Base-by-base conservation (phyloP, 2,888 invertebrate genomes). In the Ellobium chinense region DNA sequence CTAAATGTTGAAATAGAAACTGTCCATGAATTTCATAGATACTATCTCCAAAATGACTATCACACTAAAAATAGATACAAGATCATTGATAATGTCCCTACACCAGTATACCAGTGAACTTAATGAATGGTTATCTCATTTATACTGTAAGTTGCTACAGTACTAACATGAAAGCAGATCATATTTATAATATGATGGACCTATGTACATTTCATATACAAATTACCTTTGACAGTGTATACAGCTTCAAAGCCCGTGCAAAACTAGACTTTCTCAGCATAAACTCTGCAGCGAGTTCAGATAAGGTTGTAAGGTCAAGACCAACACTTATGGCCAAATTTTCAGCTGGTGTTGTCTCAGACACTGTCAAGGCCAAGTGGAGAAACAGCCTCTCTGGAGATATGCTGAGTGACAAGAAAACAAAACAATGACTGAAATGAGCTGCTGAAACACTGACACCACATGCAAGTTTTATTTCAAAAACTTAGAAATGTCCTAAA, bases 201-300 rank as follows among this genome's bases (percentile, higher is more conserved):
- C n/a, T n/a, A 18, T 65, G 14, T 21, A 12, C 5, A 31, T 5
- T 65, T 7, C 4, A 65, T 5, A 63, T 27, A 2, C 3, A 63
- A 34, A 34, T 63, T 89, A 96, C 96, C 93, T 96, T 95, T 0
- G 96, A 95, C 78, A 97, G 94, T 88, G 96, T 96, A 93, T 96
- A 98, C 29, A 97, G 94, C 83, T 96, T 95, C 85, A 96, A 94
- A 0, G 97, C 97, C 82, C 96, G 96, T 72, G 95, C 95, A 82
- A 96, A 95, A 86, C 96, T 95, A 21, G 95, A 95, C 82, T 95
- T 95, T 3, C 95, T 94, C 89, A 98, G 94, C 89, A 97, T 94
- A 92, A 96, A 94, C 93, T 97, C 97, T 0, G 97, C 97, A 39
- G 97, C 96, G 87, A 95, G 95, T 91, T 97, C 96, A 83, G 92